Evolutionary conservation across 2,113 vertebrate species (phyloP).

Genomic region (Elachura formosa): DNA sequence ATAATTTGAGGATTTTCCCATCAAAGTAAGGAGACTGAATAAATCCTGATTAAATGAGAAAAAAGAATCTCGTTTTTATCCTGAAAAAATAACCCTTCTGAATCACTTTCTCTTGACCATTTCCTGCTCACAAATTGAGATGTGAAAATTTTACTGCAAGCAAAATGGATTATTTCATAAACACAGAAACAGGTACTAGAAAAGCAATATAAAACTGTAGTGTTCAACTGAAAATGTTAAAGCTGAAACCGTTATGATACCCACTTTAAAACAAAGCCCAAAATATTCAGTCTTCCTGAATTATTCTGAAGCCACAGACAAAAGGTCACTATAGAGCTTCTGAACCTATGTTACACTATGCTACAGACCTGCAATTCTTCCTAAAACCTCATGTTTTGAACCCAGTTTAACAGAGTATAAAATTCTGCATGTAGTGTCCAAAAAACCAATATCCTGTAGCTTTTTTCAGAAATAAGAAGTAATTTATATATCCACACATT

Average conservation of each 20-base stretch:
- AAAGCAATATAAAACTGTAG: background rate
- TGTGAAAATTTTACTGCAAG: background rate
- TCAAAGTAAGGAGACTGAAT: background rate
- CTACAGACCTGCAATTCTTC: background rate
- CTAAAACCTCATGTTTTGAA: background rate
- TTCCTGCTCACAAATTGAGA: background rate
- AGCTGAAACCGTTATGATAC: background rate
- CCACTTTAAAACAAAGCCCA: background rate
- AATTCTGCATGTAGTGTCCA: background rate
- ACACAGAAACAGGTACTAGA: background rate
- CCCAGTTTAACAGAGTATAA: background rate
- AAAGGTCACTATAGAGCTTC: background rate
- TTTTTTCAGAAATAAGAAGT: background rate
- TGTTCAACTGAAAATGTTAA: background rate
- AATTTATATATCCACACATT: background rate
- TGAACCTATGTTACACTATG: background rate
- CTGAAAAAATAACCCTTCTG: background rate
- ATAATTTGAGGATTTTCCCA: background rate
- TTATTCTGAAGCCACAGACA: background rate
- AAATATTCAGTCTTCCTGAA: background rate
- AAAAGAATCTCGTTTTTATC: background rate
- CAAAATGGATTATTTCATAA: background rate
- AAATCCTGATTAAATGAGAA: background rate
- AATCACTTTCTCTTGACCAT: background rate
- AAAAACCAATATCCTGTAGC: background rate